These are phyloP conservation scores for Malurus alboscapulatus DNA, from an alignment of 2,113 vertebrate genomes.

Conservation along the genomic window DNA sequence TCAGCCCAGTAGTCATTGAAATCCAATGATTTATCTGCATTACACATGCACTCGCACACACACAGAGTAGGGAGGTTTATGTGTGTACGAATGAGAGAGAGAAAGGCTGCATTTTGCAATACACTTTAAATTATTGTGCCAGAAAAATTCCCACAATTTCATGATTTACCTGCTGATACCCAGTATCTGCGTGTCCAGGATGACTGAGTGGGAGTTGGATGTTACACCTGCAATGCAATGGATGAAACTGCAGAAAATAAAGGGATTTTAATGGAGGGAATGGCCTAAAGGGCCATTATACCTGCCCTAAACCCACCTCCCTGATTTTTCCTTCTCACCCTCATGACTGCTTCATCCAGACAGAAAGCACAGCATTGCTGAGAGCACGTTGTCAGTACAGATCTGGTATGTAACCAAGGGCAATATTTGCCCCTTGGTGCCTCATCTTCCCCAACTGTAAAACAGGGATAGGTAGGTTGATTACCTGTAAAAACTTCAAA, in stretches of 20 bases:
- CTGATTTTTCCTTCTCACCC: background rate
- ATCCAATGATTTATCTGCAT: slow-evolving; percentile 59
- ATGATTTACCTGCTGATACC: slow-evolving; percentile 17
- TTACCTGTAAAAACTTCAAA: background rate
- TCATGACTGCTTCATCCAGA: background rate
- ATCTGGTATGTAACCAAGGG: accelerated
- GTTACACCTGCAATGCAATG: background rate
- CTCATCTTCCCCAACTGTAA: background rate
- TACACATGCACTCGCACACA: slow-evolving; percentile 10
- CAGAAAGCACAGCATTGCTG: background rate
- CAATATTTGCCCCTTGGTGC: background rate
- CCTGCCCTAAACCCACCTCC: background rate
- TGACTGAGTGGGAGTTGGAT: background rate
- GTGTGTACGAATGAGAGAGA: background rate
- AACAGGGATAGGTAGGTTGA: background rate
- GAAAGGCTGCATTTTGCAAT: slow-evolving; percentile 2
- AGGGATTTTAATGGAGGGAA: background rate
- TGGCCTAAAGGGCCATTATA: background rate
- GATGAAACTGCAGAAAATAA: background rate
- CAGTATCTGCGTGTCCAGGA: background rate
- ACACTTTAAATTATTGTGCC: background rate
- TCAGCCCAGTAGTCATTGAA: slow-evolving; percentile 48
- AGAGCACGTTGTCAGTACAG: background rate
- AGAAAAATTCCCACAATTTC: background rate
- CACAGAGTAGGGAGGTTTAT: background rate